phyloP scores from a whole-genome alignment of 2,113 vertebrate species.

The Prolemur simus region DNA sequence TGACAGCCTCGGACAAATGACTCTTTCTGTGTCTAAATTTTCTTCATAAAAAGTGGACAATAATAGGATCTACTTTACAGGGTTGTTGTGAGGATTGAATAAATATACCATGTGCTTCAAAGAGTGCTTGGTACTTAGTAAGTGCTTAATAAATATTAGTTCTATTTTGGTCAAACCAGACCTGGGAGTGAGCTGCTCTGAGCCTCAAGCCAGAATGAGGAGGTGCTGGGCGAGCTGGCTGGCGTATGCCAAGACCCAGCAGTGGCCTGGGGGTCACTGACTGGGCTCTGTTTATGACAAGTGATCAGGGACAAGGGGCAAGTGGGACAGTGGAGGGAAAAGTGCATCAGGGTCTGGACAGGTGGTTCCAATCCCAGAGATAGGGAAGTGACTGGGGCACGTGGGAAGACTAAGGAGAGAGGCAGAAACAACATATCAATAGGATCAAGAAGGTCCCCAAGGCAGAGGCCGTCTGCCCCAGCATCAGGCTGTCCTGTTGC shows the following conservation, averaged over 20 bases:
- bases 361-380: not conserved
- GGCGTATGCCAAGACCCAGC: not conserved
- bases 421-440: fast-evolving
- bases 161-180: not conserved
- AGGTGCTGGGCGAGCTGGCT: not conserved
- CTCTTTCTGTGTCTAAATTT: not conserved
- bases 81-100: not conserved
- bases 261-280: not conserved
- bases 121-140: not conserved
- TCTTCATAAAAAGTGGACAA: not conserved
- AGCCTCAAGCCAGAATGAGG: not conserved
- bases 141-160: not conserved
- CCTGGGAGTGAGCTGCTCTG: not conserved
- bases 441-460: not conserved
- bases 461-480: fast-evolving
- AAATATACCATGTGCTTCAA: not conserved
- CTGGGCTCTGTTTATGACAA: not conserved
- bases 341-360: not conserved
- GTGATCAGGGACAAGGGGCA: not conserved
- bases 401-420: not conserved
- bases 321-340: not conserved
- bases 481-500: not conserved
- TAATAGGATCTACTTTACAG: not conserved
- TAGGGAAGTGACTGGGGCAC: not conserved
- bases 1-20: not conserved